A percentile compares a stretch with the other conserved stretches of the same genome.
These are phyloP conservation scores for Chelonus formosanus DNA, from an alignment of 2,888 invertebrate species.

Conservation along the genomic window DNA sequence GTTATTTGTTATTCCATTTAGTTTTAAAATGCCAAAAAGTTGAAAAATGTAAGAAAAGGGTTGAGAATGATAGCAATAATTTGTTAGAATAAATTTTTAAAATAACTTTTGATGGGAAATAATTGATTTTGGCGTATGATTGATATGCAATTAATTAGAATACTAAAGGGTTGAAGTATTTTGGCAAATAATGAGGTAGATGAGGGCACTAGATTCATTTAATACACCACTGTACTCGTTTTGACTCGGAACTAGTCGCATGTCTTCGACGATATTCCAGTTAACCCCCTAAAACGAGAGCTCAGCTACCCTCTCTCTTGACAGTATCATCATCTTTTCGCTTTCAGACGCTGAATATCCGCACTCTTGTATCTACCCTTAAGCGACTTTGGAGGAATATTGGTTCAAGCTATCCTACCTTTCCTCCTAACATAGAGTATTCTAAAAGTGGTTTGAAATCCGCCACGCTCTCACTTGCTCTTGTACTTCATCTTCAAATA, in stretches of 20 bases:
- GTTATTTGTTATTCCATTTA: no score
- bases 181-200: not conserved
- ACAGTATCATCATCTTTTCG: slow-evolving; percentile 61
- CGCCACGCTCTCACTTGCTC: slow-evolving; percentile 10
- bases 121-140: no score
- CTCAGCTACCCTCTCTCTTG: slow-evolving; percentile 50
- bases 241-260: slow-evolving; percentile 49
- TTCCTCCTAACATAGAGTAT: slow-evolving; percentile 29
- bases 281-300: slow-evolving; percentile 52
- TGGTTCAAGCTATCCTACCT: slow-evolving; percentile 37
- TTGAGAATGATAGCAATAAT: no score
- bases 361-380: slow-evolving; percentile 25
- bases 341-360: slow-evolving; percentile 47
- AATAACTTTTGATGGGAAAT: no score
- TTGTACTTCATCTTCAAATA: slow-evolving; percentile 1
- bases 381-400: slow-evolving; percentile 43
- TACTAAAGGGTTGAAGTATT: no score
- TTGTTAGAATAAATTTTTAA: no score
- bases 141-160: no score
- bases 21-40: no score
- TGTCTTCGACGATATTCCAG: slow-evolving; percentile 49
- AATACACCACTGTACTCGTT: slow-evolving; percentile 53
- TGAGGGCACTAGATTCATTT: slow-evolving; percentile 23
- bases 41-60: no score
- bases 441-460: slow-evolving; percentile 36